Conservation (phyloP, 2,888 invertebrate genomes). For the Bellardia pandia region DNA sequence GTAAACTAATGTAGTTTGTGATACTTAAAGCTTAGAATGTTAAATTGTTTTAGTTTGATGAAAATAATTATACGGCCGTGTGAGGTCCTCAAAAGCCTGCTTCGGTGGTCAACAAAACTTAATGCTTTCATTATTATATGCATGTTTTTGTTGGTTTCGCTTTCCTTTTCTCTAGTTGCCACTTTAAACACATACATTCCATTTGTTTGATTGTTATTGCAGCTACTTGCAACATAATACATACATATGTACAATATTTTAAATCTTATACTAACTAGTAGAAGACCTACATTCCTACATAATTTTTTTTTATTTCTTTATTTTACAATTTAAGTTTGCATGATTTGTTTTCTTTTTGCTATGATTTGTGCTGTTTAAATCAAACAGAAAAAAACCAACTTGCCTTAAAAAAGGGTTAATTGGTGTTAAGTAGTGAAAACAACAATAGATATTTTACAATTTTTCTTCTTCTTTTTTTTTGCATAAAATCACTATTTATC, state of each 20-base stretch:
- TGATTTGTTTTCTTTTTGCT: slow-evolving; percentile 34
- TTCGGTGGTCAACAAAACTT: background rate
- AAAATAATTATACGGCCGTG: too few species aligned
- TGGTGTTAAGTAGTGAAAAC: slow-evolving; percentile 67
- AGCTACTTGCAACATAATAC: slow-evolving; percentile 58
- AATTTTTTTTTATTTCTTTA: slow-evolving; percentile 5
- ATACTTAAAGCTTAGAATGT: too few species aligned
- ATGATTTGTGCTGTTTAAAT: slow-evolving; percentile 42
- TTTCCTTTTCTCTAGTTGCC: slow-evolving; percentile 37
- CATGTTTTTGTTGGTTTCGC: background rate
- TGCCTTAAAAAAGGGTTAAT: slow-evolving; percentile 70
- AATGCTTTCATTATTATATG: background rate
- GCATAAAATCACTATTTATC: slow-evolving; percentile 51
- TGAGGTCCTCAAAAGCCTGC: slow-evolving; percentile 40
- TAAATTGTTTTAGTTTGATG: too few species aligned
- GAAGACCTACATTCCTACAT: slow-evolving; percentile 66
- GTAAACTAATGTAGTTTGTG: slow-evolving; percentile 35
- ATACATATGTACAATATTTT: slow-evolving; percentile 41
- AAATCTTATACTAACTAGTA: slow-evolving; percentile 35
- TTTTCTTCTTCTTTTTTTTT: slow-evolving; percentile 9
- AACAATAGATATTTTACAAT: slow-evolving; percentile 68
- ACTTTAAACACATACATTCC: slow-evolving; percentile 22
- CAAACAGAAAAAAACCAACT: slow-evolving; percentile 46
- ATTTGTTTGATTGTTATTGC: slow-evolving; percentile 35
- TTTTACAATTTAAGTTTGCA: slow-evolving; percentile 50